Conservation (phyloP, 2,113 vertebrate genomes). For the Callorhinus ursinus region DNA sequence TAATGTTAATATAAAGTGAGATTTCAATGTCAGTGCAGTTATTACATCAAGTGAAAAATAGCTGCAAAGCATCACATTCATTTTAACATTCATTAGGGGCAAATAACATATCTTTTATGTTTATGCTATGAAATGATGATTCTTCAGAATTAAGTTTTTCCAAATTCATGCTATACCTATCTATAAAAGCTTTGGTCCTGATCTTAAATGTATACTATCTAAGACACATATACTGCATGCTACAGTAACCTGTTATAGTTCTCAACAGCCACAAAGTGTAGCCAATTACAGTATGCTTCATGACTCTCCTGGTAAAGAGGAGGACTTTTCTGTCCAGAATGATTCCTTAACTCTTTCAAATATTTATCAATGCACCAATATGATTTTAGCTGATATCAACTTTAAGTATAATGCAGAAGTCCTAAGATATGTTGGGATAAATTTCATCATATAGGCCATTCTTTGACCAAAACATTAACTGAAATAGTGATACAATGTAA, state of each 20-base stretch:
- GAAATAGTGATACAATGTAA: background rate
- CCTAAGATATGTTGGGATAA: background rate
- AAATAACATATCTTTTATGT: slow-evolving; percentile 8
- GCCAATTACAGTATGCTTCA: background rate
- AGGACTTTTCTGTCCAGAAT: background rate
- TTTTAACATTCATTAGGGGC: background rate
- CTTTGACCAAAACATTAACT: background rate
- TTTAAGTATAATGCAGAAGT: background rate
- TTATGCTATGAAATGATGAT: background rate
- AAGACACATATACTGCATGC: background rate
- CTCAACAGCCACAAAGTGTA: background rate
- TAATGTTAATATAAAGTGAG: slow-evolving; percentile 76
- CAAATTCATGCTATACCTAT: background rate
- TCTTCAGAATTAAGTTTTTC: slow-evolving; percentile 20
- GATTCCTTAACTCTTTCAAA: slow-evolving; percentile 17
- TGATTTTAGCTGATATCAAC: background rate
- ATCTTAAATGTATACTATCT: background rate
- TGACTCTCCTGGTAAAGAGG: background rate
- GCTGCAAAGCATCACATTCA: background rate
- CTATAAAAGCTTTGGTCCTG: background rate
- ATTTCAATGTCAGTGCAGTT: slow-evolving; percentile 82
- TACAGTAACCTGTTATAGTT: background rate
- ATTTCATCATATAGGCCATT: background rate
- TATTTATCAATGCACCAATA: background rate
- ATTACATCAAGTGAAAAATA: slow-evolving; percentile 60